phyloP scores from a whole-genome alignment of 1,140 invertebrate genomes.

The Agraylea sexmaculata region DNA sequence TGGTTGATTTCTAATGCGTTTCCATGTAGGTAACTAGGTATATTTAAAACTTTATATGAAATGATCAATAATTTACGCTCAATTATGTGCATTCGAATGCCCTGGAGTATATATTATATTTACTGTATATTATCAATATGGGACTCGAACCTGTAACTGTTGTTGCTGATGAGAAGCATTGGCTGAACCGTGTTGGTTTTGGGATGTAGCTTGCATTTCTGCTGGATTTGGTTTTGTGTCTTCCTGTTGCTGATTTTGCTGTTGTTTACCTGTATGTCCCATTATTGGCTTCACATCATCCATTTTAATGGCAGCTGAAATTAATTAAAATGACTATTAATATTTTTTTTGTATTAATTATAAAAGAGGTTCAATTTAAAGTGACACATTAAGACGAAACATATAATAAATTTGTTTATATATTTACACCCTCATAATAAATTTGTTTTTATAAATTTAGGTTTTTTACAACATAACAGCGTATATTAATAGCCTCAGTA shows the following conservation, averaged over 20 bases:
- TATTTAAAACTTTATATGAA: not conserved
- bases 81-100: not conserved
- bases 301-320: slow-evolving; percentile 31
- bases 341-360: too few species aligned
- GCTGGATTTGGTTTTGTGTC: slow-evolving; percentile 40
- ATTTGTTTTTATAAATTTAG: too few species aligned
- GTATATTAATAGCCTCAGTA: too few species aligned
- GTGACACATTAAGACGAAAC: too few species aligned
- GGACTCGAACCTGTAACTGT: slow-evolving; percentile 38
- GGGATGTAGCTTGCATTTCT: slow-evolving; percentile 26
- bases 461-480: too few species aligned
- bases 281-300: slow-evolving; percentile 36
- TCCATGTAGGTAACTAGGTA: not conserved
- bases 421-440: too few species aligned
- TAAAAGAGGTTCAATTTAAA: too few species aligned
- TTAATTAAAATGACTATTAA: not conserved
- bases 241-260: slow-evolving; percentile 36
- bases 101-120: not conserved
- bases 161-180: slow-evolving; percentile 24
- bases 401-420: too few species aligned
- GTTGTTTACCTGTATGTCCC: slow-evolving; percentile 18
- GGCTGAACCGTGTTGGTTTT: slow-evolving; percentile 20
- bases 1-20: too few species aligned
- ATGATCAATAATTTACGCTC: not conserved
- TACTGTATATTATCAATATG: too few species aligned